Conservation (phyloP, 2,797 vertebrate species). For the Setipinna tenuifilis region DNA sequence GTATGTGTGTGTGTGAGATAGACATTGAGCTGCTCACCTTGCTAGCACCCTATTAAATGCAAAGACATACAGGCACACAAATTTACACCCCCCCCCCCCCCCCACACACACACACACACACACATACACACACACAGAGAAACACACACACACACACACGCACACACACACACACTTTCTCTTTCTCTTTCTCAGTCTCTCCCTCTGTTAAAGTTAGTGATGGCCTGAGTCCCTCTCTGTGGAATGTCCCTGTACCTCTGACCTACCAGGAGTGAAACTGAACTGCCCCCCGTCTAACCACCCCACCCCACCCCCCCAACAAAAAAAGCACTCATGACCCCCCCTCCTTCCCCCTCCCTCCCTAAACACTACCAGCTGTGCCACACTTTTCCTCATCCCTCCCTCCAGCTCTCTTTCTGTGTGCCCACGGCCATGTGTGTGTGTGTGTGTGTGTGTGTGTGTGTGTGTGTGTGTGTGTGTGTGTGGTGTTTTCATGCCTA, state of each 20-base stretch:
- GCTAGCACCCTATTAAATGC: too few relatives aligned
- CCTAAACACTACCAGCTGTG: conserved; percentile 58
- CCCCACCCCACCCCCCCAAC: background rate
- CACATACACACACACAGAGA: too few relatives aligned
- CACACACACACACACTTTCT: background rate
- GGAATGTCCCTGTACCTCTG: conserved; percentile 28
- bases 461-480: conserved; percentile 31
- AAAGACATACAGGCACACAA: too few relatives aligned
- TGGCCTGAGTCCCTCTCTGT: background rate
- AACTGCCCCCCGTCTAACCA: conserved; percentile 41
- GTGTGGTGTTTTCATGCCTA: background rate
- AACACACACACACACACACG: too few relatives aligned
- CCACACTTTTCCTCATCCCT: conserved; percentile 34
- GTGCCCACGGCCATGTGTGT: background rate
- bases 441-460: background rate
- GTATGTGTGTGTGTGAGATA: background rate
- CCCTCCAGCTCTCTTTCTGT: conserved; percentile 29
- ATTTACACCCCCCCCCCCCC: too few relatives aligned
- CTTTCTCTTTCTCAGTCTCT: background rate
- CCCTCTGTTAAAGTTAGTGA: background rate
- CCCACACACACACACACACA: too few relatives aligned
- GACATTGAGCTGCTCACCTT: background rate
- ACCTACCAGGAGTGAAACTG: conserved; percentile 41
- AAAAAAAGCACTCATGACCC: background rate
- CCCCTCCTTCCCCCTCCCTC: conserved; percentile 33